phyloP scores from a whole-genome alignment of 2,797 vertebrate species.

The Phataginus tricuspis region DNA sequence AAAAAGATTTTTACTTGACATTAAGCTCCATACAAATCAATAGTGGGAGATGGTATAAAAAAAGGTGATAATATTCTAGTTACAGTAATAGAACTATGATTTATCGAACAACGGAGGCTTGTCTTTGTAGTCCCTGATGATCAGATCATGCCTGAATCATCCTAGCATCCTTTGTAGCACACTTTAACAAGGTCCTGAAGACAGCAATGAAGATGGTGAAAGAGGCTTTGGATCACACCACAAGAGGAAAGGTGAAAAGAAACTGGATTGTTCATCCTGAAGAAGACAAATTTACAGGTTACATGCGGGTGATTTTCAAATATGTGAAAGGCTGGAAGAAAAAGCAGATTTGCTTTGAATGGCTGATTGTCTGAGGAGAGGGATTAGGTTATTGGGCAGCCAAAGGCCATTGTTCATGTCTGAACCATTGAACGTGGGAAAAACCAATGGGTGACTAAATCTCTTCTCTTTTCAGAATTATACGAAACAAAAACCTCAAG shows the following conservation, averaged over 20 bases:
- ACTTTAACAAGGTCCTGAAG: not conserved
- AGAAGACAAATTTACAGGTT: not conserved
- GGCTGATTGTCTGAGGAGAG: not conserved
- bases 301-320: not conserved
- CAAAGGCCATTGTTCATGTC: not conserved
- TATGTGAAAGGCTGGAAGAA: not conserved
- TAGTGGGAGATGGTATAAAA: not conserved
- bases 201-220: not conserved
- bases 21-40: not conserved
- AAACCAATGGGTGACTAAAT: not conserved
- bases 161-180: not conserved
- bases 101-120: not conserved
- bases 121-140: not conserved
- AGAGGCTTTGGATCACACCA: not conserved
- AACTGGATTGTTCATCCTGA: not conserved
- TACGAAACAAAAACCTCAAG: not conserved
- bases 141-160: not conserved
- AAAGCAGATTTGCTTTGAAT: not conserved
- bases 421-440: not conserved
- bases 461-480: not conserved
- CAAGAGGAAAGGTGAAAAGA: not conserved
- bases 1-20: not conserved
- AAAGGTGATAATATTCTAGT: not conserved
- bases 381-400: not conserved
- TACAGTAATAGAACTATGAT: not conserved